phyloP scores from a whole-genome alignment of 2,113 vertebrate species.

The Charadrius vociferus region DNA sequence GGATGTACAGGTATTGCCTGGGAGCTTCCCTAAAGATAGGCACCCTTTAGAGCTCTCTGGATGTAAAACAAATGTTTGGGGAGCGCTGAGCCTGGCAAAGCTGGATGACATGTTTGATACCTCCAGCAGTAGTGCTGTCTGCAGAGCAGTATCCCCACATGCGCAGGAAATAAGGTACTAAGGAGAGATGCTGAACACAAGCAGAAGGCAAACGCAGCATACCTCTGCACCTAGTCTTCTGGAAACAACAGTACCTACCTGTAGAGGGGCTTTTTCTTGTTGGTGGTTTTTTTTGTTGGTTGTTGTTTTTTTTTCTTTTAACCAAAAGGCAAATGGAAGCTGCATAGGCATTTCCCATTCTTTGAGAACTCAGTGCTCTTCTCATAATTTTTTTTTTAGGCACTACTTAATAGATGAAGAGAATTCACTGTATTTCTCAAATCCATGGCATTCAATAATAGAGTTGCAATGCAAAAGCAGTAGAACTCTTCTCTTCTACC shows the following conservation, averaged over 20 bases:
- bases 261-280: neutral
- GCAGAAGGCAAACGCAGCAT: neutral
- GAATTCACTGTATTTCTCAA: neutral
- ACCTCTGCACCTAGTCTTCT: neutral
- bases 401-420: neutral
- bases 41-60: neutral
- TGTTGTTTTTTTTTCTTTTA: neutral
- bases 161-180: neutral
- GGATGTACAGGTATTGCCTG: neutral
- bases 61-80: neutral
- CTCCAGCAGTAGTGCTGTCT: neutral
- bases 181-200: neutral
- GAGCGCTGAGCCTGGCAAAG: neutral
- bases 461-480: neutral
- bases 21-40: neutral
- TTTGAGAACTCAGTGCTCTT: neutral
- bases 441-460: neutral
- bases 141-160: neutral
- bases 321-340: neutral
- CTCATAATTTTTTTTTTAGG: neutral
- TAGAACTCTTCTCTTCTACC: neutral
- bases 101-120: neutral
- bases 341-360: neutral
- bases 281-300: neutral
- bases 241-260: neutral